Base-by-base conservation (phyloP, 2,113 vertebrate species). In the Salvelinus alpinus region DNA sequence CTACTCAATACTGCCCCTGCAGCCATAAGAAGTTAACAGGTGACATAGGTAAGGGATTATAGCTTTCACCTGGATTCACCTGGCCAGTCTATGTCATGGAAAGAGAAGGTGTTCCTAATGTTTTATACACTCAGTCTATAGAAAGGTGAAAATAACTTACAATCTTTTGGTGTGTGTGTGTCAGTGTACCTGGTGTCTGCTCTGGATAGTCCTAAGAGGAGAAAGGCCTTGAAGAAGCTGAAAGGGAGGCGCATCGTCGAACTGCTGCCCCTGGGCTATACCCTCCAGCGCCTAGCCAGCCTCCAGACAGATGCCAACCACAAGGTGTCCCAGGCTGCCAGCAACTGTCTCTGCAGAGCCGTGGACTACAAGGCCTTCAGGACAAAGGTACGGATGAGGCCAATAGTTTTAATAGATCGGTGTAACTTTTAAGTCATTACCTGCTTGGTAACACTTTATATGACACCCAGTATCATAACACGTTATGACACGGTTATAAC, bases 301-400 rank as follows among this genome's bases (percentile, higher is more conserved):
- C 91, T 98, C 59, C 97, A 96, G 90, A 85, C 94, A 0, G 96
- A 99, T 0, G 89, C 92, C 71, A 92, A 96, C 87, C 92, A 94
- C 16, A 95, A 93, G 0, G 91, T 96, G 22, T 87, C 94, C 84
- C 94, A 91, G 82, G 94, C 90, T 0, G 96, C 96, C 3, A 72
- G 85, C 0, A 77, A 83, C 0, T 94, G 94, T 78, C 91, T 99
- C 29, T 77, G 80, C 67, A 84, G 92, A 0, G 93, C 93, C 0
- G 92, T 90, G 0, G 73, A 78, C 16, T 89, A 89, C 88, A 92
- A 87, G 64, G 80, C 64, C 83, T 95, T 98, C 25, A 93, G 95
- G 86, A 90, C 86, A 20, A 97, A 95, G 94, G 97, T 97, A 83
- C 0, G 0, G n/a, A 44, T 2, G 24, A 66, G 64, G 24, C 13